Evolutionary conservation across 2,113 vertebrate genomes (phyloP), one percentile per base, ranked within the genome.

Genomic region (Eulacestoma nigropectus): DNA sequence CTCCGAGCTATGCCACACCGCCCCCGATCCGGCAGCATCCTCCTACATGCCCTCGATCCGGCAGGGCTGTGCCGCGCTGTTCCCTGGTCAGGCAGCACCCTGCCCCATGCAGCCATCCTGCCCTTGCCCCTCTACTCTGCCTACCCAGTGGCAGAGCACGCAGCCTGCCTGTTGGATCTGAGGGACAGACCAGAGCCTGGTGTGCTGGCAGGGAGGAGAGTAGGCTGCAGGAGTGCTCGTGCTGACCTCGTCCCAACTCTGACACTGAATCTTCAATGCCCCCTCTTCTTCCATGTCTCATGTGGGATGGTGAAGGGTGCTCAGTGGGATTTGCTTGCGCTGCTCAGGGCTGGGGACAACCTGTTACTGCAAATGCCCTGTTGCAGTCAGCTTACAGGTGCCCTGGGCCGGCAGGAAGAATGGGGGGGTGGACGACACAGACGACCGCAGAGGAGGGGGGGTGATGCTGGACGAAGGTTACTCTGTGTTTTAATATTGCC

Each of bases 391-490:
- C 41, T 88, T 68, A 22, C 53, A 35, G 81, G 82, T 63, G 57
- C 42, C n/a, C 53, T 53, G 73, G 60, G 67, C 44, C 11, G 10
- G 75, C 1, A 26, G 69, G 92, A 95, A 84, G 85, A 67, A 69
- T 41, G 74, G 67, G 44, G 59, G 81, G 74, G 75, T 87, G 53
- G 41, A 90, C 27, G 13, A 74, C 70, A 88, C 53, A 92, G 82
- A 88, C 53, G 75, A 94, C 67, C 4, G 65, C 86, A 85, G 85
- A 26, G 20, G 83, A 82, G 53, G 64, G 93, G 63, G 95, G 80
- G 92, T 92, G 92, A 93, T 95, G 81, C 90, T 77, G 96, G 87
- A 94, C 89, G 96, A 96, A 97, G 94, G 96, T 97, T 97, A 95
- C 94, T 94, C 89, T 63, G 87, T 96, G 92, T 96, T 97, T 97